Percentiles rank a stretch among this genome's conserved stretches.
Conservation (phyloP, 2,797 vertebrate genomes). For the Pseudocheirus occidentalis region DNA sequence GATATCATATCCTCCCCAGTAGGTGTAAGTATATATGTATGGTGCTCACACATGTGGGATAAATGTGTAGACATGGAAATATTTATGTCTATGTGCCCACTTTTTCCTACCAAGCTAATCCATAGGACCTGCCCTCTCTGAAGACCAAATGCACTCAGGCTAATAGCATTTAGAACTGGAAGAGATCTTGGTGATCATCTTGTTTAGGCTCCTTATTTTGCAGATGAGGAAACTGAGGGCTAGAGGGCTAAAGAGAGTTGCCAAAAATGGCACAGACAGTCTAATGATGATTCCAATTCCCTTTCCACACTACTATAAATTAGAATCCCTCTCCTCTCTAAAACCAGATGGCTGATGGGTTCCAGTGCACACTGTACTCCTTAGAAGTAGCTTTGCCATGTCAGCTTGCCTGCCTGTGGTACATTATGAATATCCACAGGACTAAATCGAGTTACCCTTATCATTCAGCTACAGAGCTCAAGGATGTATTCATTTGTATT, state of each 20-base stretch:
- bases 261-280: not conserved
- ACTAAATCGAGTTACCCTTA: constrained; percentile 32
- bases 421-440: not conserved
- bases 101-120: not conserved
- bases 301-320: not conserved
- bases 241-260: not conserved
- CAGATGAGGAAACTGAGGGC: constrained; percentile 14
- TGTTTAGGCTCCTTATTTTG: constrained; percentile 22
- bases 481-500: constrained; percentile 29
- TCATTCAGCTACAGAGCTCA: constrained; percentile 26
- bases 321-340: not conserved
- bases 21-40: not conserved
- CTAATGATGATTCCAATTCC: not conserved
- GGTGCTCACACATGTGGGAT: not conserved
- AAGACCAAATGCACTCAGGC: not conserved
- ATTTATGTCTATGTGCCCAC: not conserved
- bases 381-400: not conserved
- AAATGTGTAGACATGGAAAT: not conserved
- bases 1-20: not conserved
- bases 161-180: not conserved
- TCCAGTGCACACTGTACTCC: not conserved
- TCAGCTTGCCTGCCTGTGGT: not conserved
- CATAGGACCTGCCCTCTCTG: not conserved
- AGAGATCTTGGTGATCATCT: not conserved
- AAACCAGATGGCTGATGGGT: constrained; percentile 6